Evolutionary conservation across 2,797 vertebrate genomes (phyloP), one percentile per base, ranked within the genome.

Genomic region (Microctenopoma stevenorrisi): DNA sequence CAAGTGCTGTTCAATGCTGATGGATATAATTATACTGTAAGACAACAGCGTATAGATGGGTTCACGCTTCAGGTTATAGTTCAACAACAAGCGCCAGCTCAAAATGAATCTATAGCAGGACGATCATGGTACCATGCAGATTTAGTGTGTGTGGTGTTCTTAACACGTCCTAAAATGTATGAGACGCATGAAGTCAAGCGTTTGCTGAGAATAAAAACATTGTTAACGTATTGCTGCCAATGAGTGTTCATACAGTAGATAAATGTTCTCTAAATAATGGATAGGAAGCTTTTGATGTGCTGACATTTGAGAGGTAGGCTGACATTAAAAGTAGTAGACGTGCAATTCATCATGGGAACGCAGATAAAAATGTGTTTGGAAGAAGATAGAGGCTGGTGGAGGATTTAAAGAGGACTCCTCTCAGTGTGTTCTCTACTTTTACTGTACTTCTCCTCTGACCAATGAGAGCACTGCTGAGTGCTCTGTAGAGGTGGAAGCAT

Each of bases 221-320:
- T 53, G 58, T 72, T 69, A 78, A 60, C 63, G 62, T 52, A 22
- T 73, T 76, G 59, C 43, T 55, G 54, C 69, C 63, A 60, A 66
- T 66, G 74, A 79, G 44, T 28, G 26, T 35, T 77, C 37, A 37
- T 55, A 64, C 64, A 38, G 42, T 28, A 37, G 30, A 79, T 60
- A 33, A 61, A 56, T 73, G 61, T 44, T 72, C 67, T 81, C 49
- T 57, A 77, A 53, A 72, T 42, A 18, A 52, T 50, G 16, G 53
- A 79, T 67, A 86, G 81, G 79, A 73, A 70, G 59, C 74, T 71
- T 86, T 84, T 85, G 81, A 91, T 89, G 84, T 86, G 86, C 50
- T 88, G 80, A 81, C 74, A 89, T 89, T 91, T 94, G 74, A 82
- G 92, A 71, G 40, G 6, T 75, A 63, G 70, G 64, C 59, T 90